Base-by-base conservation (phyloP, 2,888 invertebrate genomes). In the Adelognathus sp. region DNA sequence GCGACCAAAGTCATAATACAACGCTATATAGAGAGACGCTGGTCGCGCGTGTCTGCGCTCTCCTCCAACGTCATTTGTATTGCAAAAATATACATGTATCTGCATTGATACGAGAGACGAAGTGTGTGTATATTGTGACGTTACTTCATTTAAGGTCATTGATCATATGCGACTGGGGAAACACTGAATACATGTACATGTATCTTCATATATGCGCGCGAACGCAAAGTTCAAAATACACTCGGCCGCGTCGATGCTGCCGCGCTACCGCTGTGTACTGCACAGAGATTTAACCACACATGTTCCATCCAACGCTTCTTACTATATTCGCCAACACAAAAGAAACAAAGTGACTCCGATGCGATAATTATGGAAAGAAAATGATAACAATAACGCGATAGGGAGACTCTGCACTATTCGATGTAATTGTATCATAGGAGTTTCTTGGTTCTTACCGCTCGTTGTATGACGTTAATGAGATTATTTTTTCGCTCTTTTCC, bases 101-200 rank as follows among this genome's bases (percentile, higher is more conserved):
- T 66, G 27, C 52, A 54, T 66, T 29, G 39, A 54, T 54, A 54
- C 39, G 39, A 9, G 24, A 21, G 24, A 63, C 44, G 24, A 39
- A n/a, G n/a, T n/a, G n/a, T 52, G 39, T 66, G 66, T 66, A 54
- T 54, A 52, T 66, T 52, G 63, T 74, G 73, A 67, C 74, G 63
- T 77, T 79, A 76, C 61, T 77, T 76, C 76, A 79, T 80, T 74
- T 83, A 83, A 83, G 83, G 83, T 83, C 83, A 82, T 83, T 83
- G 83, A 83, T 83, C 82, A 83, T 82, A 36, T 74, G 69, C 64
- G 69, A 71, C 71, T 60, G 54, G 44, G 66, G 39, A 24, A n/a
- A 24, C 56, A 41, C 33, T 27, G 52, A 18, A 64, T 44, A 16
- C 16, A 16, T 18, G 11, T 1, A 46, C 21, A 11, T 5, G 24